Conservation (phyloP, 53 echinoderm and acorn worm species). For the Patiria pectinifera region DNA sequence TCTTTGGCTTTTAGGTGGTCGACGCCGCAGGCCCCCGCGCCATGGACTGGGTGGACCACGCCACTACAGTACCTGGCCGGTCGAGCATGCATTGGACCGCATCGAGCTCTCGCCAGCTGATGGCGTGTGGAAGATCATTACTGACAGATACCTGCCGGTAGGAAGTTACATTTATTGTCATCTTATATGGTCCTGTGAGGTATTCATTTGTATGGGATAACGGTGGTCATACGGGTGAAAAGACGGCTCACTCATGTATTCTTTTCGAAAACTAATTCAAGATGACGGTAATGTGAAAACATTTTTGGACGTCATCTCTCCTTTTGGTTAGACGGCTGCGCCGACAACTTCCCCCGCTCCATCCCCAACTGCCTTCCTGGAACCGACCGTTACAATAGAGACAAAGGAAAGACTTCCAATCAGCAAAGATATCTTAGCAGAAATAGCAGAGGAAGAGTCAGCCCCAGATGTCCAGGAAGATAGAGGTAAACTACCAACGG, state of each 20-base stretch:
- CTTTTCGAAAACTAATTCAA: too few species aligned
- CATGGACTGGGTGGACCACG: slow-evolving; percentile 51
- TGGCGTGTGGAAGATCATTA: slow-evolving; percentile 45
- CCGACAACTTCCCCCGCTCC: not conserved
- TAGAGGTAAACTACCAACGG: not conserved
- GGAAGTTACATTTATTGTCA: not conserved
- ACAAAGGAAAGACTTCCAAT: slow-evolving; percentile 1
- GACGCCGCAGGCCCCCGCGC: slow-evolving; percentile 29
- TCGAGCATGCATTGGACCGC: slow-evolving; percentile 18
- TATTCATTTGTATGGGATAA: too few species aligned
- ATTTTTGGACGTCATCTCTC: not conserved
- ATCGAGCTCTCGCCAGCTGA: slow-evolving; percentile 46
- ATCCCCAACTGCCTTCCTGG: not conserved
- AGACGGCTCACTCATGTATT: too few species aligned
- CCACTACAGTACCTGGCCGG: slow-evolving; percentile 45
- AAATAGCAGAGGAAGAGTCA: not conserved
- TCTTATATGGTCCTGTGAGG: too few species aligned
- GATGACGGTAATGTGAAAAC: too few species aligned
- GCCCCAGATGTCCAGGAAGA: not conserved
- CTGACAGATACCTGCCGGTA: slow-evolving; percentile 9
- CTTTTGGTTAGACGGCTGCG: not conserved
- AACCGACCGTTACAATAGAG: slow-evolving; percentile 3
- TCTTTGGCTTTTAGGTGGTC: slow-evolving; percentile 10
- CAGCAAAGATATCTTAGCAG: not conserved
- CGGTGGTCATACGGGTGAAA: too few species aligned